phyloP scores from a whole-genome alignment of 2,888 invertebrate species.

The Campoplex capitator region DNA sequence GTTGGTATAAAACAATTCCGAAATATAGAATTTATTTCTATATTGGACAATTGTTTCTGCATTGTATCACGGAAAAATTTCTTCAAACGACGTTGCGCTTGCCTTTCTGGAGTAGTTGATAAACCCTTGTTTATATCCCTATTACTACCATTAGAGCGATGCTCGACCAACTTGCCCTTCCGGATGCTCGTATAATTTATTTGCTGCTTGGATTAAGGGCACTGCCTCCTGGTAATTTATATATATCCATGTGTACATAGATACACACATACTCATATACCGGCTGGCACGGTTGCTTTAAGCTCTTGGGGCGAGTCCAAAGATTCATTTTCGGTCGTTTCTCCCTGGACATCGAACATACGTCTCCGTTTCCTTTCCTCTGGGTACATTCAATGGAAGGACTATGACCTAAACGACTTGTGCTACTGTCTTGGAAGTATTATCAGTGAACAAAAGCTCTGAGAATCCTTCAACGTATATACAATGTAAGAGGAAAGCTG shows the following conservation, averaged over 20 bases:
- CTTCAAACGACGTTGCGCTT: constrained; percentile 4
- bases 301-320: constrained; percentile 50
- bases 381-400: constrained; percentile 38
- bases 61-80: constrained; percentile 13
- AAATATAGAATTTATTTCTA: background rate
- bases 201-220: constrained; percentile 66
- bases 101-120: constrained; percentile 29
- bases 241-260: background rate
- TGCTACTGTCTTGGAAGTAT: constrained; percentile 7
- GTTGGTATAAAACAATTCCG: background rate
- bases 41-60: background rate
- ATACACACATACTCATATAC: constrained; percentile 3
- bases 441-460: background rate
- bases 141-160: constrained; percentile 37
- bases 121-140: constrained; percentile 39
- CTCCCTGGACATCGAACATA: constrained; percentile 63
- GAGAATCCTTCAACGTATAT: background rate
- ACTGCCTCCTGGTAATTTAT: constrained; percentile 21
- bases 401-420: constrained; percentile 30
- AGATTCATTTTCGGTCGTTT: constrained; percentile 68
- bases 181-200: constrained; percentile 65
- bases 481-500: background rate
- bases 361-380: constrained; percentile 55
- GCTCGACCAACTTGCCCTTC: constrained; percentile 25
- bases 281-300: constrained; percentile 11